phyloP scores from a whole-genome alignment of 2,797 vertebrate species.

The Gephyroberyx darwinii region DNA sequence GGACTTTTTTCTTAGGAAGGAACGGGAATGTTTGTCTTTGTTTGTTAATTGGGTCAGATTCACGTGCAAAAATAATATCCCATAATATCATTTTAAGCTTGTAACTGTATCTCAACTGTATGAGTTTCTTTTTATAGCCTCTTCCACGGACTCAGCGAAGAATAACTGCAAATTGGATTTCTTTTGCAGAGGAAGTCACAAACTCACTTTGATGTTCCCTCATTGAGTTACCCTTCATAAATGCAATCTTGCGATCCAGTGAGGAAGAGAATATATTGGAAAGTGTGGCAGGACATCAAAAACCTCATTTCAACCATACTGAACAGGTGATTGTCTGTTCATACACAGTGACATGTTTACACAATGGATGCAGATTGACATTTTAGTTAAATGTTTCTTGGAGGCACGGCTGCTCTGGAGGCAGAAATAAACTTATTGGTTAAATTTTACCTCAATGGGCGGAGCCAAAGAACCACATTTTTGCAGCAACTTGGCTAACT shows the following conservation, averaged over 20 bases:
- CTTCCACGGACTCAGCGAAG: slow-evolving; percentile 24
- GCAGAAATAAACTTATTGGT: slow-evolving; percentile 14
- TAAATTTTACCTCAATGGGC: too few relatives aligned
- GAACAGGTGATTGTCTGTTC: slow-evolving; percentile 21
- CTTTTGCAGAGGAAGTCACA: slow-evolving; percentile 41
- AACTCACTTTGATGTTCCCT: slow-evolving; percentile 55
- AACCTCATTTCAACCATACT: slow-evolving; percentile 33
- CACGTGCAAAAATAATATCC: slow-evolving; percentile 13
- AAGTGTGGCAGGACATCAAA: slow-evolving; percentile 40
- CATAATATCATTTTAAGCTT: slow-evolving; percentile 10
- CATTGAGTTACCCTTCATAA: slow-evolving; percentile 40
- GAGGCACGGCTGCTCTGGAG: not conserved
- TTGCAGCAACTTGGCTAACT: too few relatives aligned
- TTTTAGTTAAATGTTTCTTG: slow-evolving; percentile 4
- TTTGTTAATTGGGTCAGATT: slow-evolving; percentile 27
- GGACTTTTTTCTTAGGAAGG: not conserved
- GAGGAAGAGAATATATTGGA: slow-evolving; percentile 21
- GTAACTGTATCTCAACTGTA: slow-evolving; percentile 12
- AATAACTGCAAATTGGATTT: slow-evolving; percentile 47
- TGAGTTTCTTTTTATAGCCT: slow-evolving; percentile 36
- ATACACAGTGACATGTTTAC: slow-evolving; percentile 17
- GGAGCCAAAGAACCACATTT: too few relatives aligned
- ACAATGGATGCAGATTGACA: not conserved
- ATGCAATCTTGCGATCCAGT: slow-evolving; percentile 33
- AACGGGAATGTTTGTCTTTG: not conserved